Base-by-base conservation (phyloP, 2,113 vertebrate genomes). In the Grus americana region DNA sequence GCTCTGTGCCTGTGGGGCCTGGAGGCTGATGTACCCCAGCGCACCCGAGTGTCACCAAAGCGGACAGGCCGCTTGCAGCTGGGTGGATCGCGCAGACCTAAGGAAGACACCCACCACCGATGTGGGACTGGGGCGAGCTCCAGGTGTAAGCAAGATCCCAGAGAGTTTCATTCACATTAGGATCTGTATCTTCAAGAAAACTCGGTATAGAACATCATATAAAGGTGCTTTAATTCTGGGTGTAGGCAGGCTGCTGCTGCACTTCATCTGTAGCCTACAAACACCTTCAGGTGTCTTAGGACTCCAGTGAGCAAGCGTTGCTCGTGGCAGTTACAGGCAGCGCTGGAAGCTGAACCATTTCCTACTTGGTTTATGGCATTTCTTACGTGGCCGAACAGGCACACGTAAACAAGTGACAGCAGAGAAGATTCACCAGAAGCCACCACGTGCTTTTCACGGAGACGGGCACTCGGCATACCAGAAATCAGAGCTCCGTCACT, bases 71-170 rank as follows among this genome's bases (percentile, higher is more conserved):
- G 6, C 30, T 15, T 15, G 76, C 54, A 18, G 47, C 34, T 6
- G 30, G 15, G 30, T 21, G 57, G 18, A 9, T 18, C 7, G 13
- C 1, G 20, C 49, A 7, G 58, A 9, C 9, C 13, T 9, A 7
- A 16, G n/a, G 5, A 7, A 36, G 20, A 8, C 0, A 0, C n/a
- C 38, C 21, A 11, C 17, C 23, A 6, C 13, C 12, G 0, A 0
- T 3, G 23, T 4, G 44, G 78, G 47, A 22, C 65, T 0, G 1
- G 20, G 11, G 7, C 2, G 2, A 71, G 8, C 46, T 42, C 24
- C 3, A 2, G 14, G 1, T 9, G 6, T 6, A 11, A 62, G 18
- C 18, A 5, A 17, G 18, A 57, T 9, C 23, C 27, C n/a, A 1
- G 34, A 27, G 36, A 29, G 38, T 21, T 59, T 55, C 59, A 21